These are phyloP conservation scores for Drosophila parthenogenetica DNA, from an alignment of 2,888 invertebrate species.

Conservation along the genomic window DNA sequence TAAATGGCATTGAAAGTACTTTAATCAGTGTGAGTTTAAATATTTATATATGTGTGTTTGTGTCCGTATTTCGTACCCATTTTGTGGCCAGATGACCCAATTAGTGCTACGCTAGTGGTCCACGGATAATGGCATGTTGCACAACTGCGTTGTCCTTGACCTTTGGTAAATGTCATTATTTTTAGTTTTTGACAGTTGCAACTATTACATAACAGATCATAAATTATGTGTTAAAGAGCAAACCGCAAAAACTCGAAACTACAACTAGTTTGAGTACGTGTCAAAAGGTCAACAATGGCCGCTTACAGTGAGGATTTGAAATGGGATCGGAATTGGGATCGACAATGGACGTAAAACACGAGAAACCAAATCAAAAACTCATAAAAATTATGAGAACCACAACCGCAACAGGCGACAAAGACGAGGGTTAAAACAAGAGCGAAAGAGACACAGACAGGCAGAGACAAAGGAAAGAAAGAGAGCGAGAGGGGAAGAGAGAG, in stretches of 20 bases:
- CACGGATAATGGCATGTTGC: slow-evolving; percentile 5
- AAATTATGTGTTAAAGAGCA: slow-evolving; percentile 58
- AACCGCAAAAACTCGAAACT: slow-evolving; percentile 44
- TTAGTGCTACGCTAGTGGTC: slow-evolving; percentile 23
- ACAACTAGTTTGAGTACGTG: slow-evolving; percentile 55
- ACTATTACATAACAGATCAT: slow-evolving; percentile 69
- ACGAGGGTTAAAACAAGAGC: slow-evolving; percentile 66
- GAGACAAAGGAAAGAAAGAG: slow-evolving; percentile 30
- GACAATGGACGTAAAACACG: slow-evolving; percentile 56
- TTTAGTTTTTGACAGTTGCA: slow-evolving; percentile 18
- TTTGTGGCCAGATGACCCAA: slow-evolving; percentile 5
- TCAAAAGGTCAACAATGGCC: slow-evolving; percentile 75
- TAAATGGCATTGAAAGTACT: background rate
- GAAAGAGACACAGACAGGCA: slow-evolving; percentile 13
- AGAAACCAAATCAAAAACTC: slow-evolving; percentile 74
- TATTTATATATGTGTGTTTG: no score
- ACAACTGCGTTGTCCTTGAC: slow-evolving; percentile 39
- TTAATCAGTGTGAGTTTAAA: background rate
- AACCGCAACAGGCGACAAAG: slow-evolving; percentile 59
- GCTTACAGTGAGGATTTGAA: slow-evolving; percentile 56
- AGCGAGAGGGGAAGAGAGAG: slow-evolving; percentile 17
- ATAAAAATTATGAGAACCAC: slow-evolving; percentile 76
- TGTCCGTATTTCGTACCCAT: background rate
- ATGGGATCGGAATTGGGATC: slow-evolving; percentile 25
- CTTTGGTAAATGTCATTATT: slow-evolving; percentile 14